Percentiles rank a stretch among this genome's conserved stretches.
Conservation (phyloP, 2,113 vertebrate species). For the Scomber scombrus region DNA sequence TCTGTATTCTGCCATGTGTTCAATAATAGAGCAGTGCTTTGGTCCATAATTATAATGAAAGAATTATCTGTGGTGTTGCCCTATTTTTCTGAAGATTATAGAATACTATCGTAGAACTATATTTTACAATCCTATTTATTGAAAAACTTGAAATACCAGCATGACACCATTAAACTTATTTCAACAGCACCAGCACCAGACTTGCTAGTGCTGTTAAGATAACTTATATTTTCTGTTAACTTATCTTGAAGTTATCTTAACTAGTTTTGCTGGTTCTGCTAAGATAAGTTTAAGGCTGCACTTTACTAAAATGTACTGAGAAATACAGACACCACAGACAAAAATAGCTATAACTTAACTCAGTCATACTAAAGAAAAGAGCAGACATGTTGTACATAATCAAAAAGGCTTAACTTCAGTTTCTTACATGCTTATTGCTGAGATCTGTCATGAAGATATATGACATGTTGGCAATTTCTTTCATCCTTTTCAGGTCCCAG, state of each 20-base stretch:
- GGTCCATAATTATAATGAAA: background rate
- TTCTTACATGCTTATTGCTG: constrained; percentile 52
- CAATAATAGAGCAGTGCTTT: background rate
- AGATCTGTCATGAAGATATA: background rate
- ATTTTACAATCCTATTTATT: background rate
- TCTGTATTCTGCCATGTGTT: too few relatives aligned
- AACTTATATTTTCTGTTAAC: too few relatives aligned
- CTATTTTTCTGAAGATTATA: constrained; percentile 1
- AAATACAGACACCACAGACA: too few relatives aligned
- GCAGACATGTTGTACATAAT: background rate
- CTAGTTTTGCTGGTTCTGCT: too few relatives aligned
- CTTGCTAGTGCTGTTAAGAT: too few relatives aligned
- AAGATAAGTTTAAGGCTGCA: too few relatives aligned
- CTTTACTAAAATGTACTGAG: too few relatives aligned
- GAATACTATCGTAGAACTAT: background rate
- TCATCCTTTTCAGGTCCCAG: constrained; percentile 37
- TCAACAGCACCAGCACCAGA: too few relatives aligned
- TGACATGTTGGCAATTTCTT: constrained; percentile 59
- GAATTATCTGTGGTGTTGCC: background rate
- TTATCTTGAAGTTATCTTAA: too few relatives aligned
- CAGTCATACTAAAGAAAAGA: background rate
- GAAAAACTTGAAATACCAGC: background rate
- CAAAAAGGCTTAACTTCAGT: background rate
- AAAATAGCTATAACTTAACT: too few relatives aligned
- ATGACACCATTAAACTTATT: background rate